phyloP scores from a whole-genome alignment of 2,113 vertebrate species.

The Porphyrio hochstetteri region DNA sequence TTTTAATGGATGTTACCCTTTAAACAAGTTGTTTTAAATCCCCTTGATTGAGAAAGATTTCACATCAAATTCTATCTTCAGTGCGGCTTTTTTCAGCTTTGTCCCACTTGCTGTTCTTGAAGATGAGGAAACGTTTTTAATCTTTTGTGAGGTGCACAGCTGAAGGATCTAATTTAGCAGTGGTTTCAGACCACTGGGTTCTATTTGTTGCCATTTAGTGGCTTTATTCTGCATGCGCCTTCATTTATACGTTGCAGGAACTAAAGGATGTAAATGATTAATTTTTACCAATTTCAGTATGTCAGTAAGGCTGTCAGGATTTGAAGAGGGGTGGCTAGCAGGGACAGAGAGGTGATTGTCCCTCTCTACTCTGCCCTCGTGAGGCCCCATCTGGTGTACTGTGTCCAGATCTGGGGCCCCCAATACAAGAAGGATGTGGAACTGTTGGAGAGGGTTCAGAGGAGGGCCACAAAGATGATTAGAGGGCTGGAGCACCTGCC shows the following conservation, averaged over 20 bases:
- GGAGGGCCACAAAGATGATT: too few species aligned
- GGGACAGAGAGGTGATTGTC: too few species aligned
- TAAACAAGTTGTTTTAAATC: background rate
- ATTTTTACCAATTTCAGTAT: background rate
- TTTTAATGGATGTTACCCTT: slow-evolving; percentile 1
- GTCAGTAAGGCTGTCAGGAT: background rate
- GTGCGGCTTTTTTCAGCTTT: background rate
- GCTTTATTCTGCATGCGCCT: background rate
- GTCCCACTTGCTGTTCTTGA: slow-evolving; percentile 21
- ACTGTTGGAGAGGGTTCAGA: too few species aligned
- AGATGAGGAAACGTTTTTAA: background rate
- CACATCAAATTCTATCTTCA: background rate
- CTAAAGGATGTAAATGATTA: background rate
- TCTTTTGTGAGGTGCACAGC: background rate
- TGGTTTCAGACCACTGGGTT: background rate
- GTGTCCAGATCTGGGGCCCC: too few species aligned
- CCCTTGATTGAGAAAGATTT: background rate
- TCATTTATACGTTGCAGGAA: background rate
- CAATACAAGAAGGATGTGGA: too few species aligned
- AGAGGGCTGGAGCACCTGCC: too few species aligned
- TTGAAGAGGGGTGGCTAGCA: too few species aligned
- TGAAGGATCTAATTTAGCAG: background rate
- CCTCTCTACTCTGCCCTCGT: too few species aligned
- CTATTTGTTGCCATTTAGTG: background rate
- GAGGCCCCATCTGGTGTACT: too few species aligned